phyloP scores from a whole-genome alignment of 2,797 vertebrate genomes.

The Ptychobarbus kaznakovi region DNA sequence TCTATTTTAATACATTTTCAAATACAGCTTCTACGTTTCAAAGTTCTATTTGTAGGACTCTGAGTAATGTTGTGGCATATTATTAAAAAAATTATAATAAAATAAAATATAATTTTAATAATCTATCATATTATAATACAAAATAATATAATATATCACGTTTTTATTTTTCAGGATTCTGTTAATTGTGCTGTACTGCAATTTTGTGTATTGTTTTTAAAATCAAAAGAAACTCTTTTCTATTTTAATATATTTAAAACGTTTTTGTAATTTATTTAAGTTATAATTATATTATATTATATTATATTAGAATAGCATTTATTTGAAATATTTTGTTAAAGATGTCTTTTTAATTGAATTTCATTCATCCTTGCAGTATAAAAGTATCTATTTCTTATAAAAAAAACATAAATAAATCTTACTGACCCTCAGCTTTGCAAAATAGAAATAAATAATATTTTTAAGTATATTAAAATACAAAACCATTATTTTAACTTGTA shows the following conservation, averaged over 20 bases:
- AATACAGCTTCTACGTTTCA: not conserved
- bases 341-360: not conserved
- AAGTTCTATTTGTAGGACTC: not conserved
- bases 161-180: not conserved
- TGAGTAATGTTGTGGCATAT: not conserved
- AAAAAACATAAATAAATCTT: not conserved
- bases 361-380: not conserved
- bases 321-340: not conserved
- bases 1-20: not conserved
- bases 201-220: not conserved
- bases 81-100: no score
- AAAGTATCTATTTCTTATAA: not conserved
- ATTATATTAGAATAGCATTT: no score
- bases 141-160: not conserved
- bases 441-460: not conserved
- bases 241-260: no score
- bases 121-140: not conserved
- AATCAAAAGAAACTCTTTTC: no score
- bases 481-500: not conserved
- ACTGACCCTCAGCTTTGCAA: not conserved
- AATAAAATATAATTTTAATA: no score
- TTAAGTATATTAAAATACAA: not conserved
- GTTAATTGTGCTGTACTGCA: not conserved
- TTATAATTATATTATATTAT: no score
- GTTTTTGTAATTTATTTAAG: no score